Base-by-base conservation (phyloP, 2,113 vertebrate species). In the Alosa alosa region DNA sequence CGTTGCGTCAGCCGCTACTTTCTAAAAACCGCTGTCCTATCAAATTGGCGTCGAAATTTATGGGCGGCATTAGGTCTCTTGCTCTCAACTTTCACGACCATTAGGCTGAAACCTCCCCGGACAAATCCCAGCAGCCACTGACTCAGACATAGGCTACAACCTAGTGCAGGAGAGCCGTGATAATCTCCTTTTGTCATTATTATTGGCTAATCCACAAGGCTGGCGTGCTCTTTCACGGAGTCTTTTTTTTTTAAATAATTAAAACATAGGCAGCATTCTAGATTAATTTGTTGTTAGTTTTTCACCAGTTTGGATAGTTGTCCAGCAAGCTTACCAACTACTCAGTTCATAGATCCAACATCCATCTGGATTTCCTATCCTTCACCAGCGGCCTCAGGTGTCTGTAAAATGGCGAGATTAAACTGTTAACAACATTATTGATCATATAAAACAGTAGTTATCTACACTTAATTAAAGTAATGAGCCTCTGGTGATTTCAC, bases 61-160 rank as follows among this genome's bases (percentile, higher is more conserved):
- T 41, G 72, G 50, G 52, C 82, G 41, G 39, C 81, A 81, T 60
- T 25, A 84, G 47, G 46, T 55, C 49, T 17, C 52, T 45, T 83
- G 86, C 57, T 83, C 86, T 86, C 86, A 87, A 87, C 83, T 87
- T 84, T 60, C 44, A 83, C 36, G 45, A 8, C 36, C 68, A 6
- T 81, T 68, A 22, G 49, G 55, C 68, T 5, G 45, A 20, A n/a
- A n/a, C 55, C n/a, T 44, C n/a, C 1, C 15, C 7, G 22, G 9
- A 57, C 1, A 41, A 49, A 18, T 44, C 57, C 81, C 3, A 36
- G 15, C 41, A 18, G 55, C 4, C 9, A 64, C 85, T 81, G 47
- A 50, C 84, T 52, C 46, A 36, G 22, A 47, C 36, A 78, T 75
- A n/a, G n/a, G n/a, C n/a, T n/a, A 10, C 84, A 75, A 84, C n/a